Evolutionary conservation across 2,888 invertebrate genomes (phyloP), one percentile per base, ranked within the genome.

Genomic region (Geophilus truncorum): DNA sequence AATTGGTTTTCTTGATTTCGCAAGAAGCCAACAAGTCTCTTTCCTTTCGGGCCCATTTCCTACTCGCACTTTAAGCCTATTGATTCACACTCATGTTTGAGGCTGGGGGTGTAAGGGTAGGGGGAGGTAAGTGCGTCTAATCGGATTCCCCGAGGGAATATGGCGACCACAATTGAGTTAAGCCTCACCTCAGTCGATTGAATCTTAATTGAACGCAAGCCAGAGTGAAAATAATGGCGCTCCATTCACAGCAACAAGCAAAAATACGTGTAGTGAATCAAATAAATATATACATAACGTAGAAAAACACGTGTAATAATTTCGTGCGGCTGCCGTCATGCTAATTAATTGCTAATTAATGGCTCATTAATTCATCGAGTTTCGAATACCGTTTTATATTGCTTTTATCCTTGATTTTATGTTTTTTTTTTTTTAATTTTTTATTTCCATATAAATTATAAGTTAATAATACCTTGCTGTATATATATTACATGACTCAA

Each of bases 101-200:
- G 57, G 57, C 21, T 57, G 57, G 57, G 18, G 57, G 36, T 51
- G 51, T 18, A 23, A 7, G 57, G 57, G 57, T 57, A 23, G 57
- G 57, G 57, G 57, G 57, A 57, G 57, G 57, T 23, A 57, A 57
- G 57, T 57, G 57, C 57, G 57, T 57, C 57, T 57, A 57, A 57
- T 57, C 57, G 57, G 57, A 57, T 57, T 57, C 57, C 57, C 57
- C 57, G 57, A 57, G 57, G 57, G 57, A 57, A 57, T 57, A 57
- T 57, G 57, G 57, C 57, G 57, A 57, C 57, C 57, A 57, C 57
- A 57, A 57, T 57, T 57, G 57, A 57, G 57, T 57, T 57, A 57
- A 57, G 57, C 57, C 57, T 57, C 57, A 57, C 57, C 57, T 57
- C 57, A 57, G 57, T 57, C 57, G 57, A 57, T 57, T 57, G 57